These are phyloP conservation scores for Pseudochirops corinnae DNA, from an alignment of 2,797 vertebrate genomes.

Conservation along the genomic window DNA sequence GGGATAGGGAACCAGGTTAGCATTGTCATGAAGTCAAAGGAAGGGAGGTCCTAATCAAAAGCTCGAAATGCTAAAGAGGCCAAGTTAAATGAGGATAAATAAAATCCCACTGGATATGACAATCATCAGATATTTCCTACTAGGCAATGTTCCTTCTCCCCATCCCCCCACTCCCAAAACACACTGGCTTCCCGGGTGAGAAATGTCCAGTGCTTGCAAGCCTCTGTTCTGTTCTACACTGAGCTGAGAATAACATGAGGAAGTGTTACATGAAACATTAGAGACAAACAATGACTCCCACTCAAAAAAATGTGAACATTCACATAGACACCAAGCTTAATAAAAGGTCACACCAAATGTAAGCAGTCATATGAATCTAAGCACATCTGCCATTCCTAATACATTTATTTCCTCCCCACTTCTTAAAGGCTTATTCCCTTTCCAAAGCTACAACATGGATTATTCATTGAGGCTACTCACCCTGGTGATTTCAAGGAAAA, in stretches of 20 bases:
- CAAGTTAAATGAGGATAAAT: not conserved
- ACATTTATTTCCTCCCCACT: not conserved
- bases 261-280: not conserved
- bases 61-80: not conserved
- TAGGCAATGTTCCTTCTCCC: not conserved
- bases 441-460: slow-evolving; percentile 21
- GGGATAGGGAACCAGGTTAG: not conserved
- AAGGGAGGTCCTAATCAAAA: not conserved
- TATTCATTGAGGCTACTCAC: slow-evolving; percentile 32
- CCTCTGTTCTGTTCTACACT: not conserved
- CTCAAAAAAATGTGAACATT: slow-evolving; percentile 12
- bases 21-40: not conserved
- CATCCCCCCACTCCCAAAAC: too few relatives aligned
- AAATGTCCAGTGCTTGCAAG: not conserved
- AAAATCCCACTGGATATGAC: not conserved
- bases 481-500: not conserved
- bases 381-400: not conserved
- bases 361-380: not conserved
- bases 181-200: not conserved
- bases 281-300: not conserved
- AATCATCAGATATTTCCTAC: not conserved
- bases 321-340: not conserved
- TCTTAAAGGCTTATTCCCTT: not conserved
- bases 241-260: not conserved
- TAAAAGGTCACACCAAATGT: not conserved